These are phyloP conservation scores for Sisyra terminalis DNA, from an alignment of 2,888 invertebrate genomes.

Conservation along the genomic window DNA sequence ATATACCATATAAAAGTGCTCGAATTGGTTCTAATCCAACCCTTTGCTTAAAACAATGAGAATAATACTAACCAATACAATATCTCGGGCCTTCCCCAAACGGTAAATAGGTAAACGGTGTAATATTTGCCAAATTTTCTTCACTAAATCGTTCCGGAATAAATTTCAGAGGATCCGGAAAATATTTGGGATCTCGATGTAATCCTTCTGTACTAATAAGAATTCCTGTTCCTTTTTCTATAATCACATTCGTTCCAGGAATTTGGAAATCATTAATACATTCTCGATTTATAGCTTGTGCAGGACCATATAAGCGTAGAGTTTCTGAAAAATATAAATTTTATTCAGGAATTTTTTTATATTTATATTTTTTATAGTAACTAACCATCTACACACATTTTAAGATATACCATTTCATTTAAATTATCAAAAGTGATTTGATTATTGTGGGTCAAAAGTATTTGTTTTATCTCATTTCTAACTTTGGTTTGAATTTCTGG, in stretches of 20 bases:
- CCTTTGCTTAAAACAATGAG: not conserved
- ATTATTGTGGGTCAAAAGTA: not conserved
- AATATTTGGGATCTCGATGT: slow-evolving; percentile 1
- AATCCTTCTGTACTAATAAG: not conserved
- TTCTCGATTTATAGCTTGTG: not conserved
- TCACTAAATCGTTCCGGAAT: not conserved
- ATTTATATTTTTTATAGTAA: too few species aligned
- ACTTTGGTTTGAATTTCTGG: not conserved
- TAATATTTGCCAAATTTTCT: not conserved
- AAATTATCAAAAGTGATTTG: not conserved
- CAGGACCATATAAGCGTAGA: not conserved
- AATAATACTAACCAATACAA: not conserved
- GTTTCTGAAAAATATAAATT: not conserved
- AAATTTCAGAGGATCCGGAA: slow-evolving; percentile 1
- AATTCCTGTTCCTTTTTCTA: not conserved
- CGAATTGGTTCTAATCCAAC: too few species aligned
- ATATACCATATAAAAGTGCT: too few species aligned
- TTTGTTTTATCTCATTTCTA: not conserved
- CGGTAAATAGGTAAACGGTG: not conserved
- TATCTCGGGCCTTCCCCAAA: not conserved
- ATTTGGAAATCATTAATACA: not conserved
- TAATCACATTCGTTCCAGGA: not conserved
- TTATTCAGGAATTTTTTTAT: too few species aligned
- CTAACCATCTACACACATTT: not conserved
- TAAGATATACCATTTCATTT: not conserved